Evolutionary conservation across 2,888 invertebrate genomes (phyloP), one percentile per base, ranked within the genome.

Genomic region (Leucozona laternaria): DNA sequence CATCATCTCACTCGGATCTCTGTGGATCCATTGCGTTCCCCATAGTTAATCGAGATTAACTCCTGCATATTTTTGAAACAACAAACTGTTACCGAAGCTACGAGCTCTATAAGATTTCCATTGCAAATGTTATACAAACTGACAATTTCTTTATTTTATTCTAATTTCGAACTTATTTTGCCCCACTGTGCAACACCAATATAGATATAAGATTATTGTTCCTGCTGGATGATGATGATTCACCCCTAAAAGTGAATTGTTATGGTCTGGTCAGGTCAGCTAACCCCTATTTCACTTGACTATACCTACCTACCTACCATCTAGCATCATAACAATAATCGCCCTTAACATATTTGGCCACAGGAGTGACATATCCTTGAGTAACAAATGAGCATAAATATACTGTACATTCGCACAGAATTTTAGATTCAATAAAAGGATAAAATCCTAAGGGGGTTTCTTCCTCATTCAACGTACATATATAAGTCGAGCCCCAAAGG

Each of bases 251-350:
- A 66, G 66, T 62, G 58, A 43, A 70, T 28, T 31, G 78, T 66
- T 81, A 64, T 77, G 31, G 70, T 53, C 58, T 22, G 71, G 81
- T 82, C 60, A 78, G 58, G 68, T 55, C 7, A n/a, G n/a, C n/a
- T 40, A 48, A 72, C 66, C 79, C 50, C 50, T 43, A 68, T 60
- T 48, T 78, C 55, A 73, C 78, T 70, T 22, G 45, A 48, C 43
- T 71, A 10, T 31, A 13, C 17, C 7, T 31, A 8, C 5, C 25
- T 3, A 7, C 8, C 7, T 31, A 25, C 43, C 71, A 48, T 50
- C 7, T 31, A 25, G 25, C 71, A 48, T 50, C 37, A 68, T 64
- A 77, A 85, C 78, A 85, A 85, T 80, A 77, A 80, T 80, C 60
- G 68, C 60, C 72, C 62, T 66, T 66, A 77, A 45, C 60, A 60